Base-by-base conservation (phyloP, 2,797 vertebrate species). In the Oreonectes daqikongensis region DNA sequence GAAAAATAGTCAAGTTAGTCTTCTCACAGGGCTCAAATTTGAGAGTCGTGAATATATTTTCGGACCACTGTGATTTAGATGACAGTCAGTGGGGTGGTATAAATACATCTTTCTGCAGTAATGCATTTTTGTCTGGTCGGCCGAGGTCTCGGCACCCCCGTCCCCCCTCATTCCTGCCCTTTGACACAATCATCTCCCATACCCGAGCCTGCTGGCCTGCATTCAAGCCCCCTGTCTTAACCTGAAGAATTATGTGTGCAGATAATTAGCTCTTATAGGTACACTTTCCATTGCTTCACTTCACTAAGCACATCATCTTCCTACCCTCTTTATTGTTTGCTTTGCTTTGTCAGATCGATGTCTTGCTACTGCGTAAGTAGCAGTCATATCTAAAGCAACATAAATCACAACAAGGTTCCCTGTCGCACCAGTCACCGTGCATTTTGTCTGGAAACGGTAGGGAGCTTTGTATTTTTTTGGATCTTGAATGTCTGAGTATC, bases 331-430 rank as follows among this genome's bases (percentile, higher is more conserved):
- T 92, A 93, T 92, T 93, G 92, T 94, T 93, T 93, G 91, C 89
- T 93, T 93, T 92, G 91, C 91, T 92, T 91, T 92, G 93, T 92
- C 93, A 93, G 91, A 93, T 94, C 92, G 90, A 94, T 93, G 92
- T 93, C 90, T 92, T 93, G 92, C 92, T 92, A 92, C 92, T 88
- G 90, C 89, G 90, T 93, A 92, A 93, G 91, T 91, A 92, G 92
- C 91, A 88, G 91, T 93, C 91, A 92, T 90, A 90, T 90, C 91
- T 91, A 90, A 90, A 88, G 86, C 86, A 88, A 90, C 90, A 92
- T 93, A 93, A 93, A 93, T 93, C 91, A 93, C 90, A 88, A 91
- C 91, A 92, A 92, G 91, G 91, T 91, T 93, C 72, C 78, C 91
- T 92, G 91, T 93, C 90, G 90, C 90, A 92, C 72, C 71, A 79